Evolutionary conservation across 2,113 vertebrate genomes (phyloP), one percentile per base, ranked within the genome.

Genomic region (Brachyhypopomus gauderio): DNA sequence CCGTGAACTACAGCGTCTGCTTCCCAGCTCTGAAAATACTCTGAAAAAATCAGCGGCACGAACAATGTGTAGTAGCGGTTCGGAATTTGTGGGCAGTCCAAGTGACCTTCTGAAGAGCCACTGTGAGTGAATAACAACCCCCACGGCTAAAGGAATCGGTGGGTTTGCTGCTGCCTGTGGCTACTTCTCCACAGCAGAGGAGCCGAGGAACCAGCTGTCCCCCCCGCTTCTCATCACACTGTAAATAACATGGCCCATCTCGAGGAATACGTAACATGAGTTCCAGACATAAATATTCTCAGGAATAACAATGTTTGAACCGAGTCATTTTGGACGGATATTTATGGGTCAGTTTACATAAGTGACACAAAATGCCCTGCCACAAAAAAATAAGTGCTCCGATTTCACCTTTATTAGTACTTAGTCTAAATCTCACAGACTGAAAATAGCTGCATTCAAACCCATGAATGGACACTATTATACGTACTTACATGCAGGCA

Each of bases 101-200:
- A 88, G 88, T 88, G 88, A 88, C 88, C 85, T 81, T 76, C 83
- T 55, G 69, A 81, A 88, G 88, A 90, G 88, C 85, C 83, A 71
- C 87, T 85, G 81, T 85, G 90, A 89, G 89, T 81, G 70, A 90
- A 92, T 91, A 91, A 92, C 92, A 88, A 85, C 87, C 89, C 86
- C 89, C 84, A 19, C 0, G 69, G 90, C 91, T 88, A 87, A 89
- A 93, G 91, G 89, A 90, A 91, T 92, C 90, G 90, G 87, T 82
- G 89, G 87, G 90, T 88, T 86, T 92, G 89, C 88, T 92, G 87
- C 85, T 78, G 85, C 87, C 88, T 85, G 85, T 80, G 84, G 84
- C 77, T 88, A 90, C 87, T 82, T 77, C 86, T 79, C 41, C 23
- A 84, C 85, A 78, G 88, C 80, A 77, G 48, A 41, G 72, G 76